Evolutionary conservation across 1,140 invertebrate genomes (phyloP), one percentile per base, ranked within the genome.

Genomic region (Phortica variegata): DNA sequence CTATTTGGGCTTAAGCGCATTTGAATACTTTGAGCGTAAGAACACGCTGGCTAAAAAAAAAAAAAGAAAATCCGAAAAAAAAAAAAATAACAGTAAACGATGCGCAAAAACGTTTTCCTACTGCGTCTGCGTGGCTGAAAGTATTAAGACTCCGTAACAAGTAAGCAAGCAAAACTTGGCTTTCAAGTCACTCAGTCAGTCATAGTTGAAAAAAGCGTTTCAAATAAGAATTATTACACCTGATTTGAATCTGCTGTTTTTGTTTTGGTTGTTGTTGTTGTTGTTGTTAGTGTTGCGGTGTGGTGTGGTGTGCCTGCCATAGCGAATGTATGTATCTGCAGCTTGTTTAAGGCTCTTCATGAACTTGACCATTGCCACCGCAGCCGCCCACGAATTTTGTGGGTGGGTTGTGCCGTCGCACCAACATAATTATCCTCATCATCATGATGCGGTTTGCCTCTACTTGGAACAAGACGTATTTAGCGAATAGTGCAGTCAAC

Each of bases 141-240:
- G n/a, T n/a, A n/a, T n/a, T n/a, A n/a, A n/a, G n/a, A n/a, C n/a
- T n/a, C n/a, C n/a, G n/a, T n/a, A n/a, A n/a, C n/a, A n/a, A n/a
- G n/a, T n/a, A n/a, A n/a, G n/a, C n/a, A n/a, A n/a, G n/a, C n/a
- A n/a, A n/a, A n/a, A n/a, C n/a, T n/a, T n/a, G 29, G 29, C 29
- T 31, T 7, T 7, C 29, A 8, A 12, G 29, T 12, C 12, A 12
- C 7, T 12, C 12, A 12, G 29, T 58, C 61, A 58, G 46, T 52
- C 62, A 66, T 66, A 66, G 66, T 66, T 60, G 66, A 66, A 66
- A 62, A 66, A 66, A 66, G 65, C 70, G 65, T 73, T 66, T 59
- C 70, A 60, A 73, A 73, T 73, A 74, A 71, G 65, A 74, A 75
- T 75, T 75, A 74, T 75, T 75, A 74, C 71, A 75, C 71, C 72